These are phyloP conservation scores for Salpingus planirostris DNA, from an alignment of 2,888 invertebrate genomes.

Conservation along the genomic window DNA sequence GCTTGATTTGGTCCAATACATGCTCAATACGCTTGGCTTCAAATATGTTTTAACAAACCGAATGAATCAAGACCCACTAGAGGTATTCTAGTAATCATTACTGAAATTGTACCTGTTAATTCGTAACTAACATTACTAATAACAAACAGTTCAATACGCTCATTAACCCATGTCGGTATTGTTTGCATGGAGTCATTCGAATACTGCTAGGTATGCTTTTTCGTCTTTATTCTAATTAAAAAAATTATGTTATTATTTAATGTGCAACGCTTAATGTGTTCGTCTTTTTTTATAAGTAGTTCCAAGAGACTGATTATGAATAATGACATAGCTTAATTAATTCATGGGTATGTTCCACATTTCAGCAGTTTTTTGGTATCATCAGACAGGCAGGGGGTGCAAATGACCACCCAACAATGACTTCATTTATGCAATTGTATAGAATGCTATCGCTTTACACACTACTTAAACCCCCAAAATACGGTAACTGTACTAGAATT, in stretches of 20 bases:
- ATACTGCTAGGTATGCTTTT: not conserved
- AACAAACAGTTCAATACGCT: no score
- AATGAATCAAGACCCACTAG: constrained; percentile 21
- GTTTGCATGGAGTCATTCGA: not conserved
- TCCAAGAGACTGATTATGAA: not conserved
- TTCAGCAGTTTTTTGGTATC: not conserved
- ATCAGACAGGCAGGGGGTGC: not conserved
- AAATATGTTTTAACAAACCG: constrained; percentile 15
- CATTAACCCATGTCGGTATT: no score
- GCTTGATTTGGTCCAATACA: constrained; percentile 12
- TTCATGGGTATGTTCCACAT: not conserved
- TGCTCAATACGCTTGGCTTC: constrained; percentile 12
- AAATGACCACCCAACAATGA: not conserved
- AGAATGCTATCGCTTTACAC: not conserved
- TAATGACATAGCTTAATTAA: not conserved
- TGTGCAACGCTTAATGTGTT: no score
- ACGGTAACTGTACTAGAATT: not conserved
- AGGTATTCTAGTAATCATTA: constrained; percentile 11
- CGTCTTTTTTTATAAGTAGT: not conserved
- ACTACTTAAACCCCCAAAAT: not conserved
- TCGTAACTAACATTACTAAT: no score
- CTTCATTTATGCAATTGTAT: not conserved
- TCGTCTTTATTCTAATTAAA: not conserved
- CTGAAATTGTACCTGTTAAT: no score
- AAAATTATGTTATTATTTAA: no score